A percentile compares a stretch with the other conserved stretches of the same genome.
Evolutionary conservation across 2,113 vertebrate genomes (phyloP).

Genomic region (Brachypteracias leptosomus): DNA sequence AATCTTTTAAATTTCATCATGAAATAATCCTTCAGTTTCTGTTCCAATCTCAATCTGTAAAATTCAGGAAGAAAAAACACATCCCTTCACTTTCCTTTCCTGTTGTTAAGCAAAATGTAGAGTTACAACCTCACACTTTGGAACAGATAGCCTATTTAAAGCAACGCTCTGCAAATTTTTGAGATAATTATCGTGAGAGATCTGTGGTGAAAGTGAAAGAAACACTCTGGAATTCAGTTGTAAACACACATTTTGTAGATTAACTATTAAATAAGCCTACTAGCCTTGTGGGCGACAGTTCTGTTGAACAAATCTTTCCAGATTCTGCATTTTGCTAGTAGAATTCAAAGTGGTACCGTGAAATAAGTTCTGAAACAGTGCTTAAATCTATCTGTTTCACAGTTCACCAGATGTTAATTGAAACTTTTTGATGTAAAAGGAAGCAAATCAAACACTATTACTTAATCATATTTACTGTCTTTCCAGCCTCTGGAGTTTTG

Average conservation of each 20-base stretch:
- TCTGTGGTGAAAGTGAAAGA: not conserved
- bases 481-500: not conserved
- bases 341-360: not conserved
- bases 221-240: not conserved
- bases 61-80: not conserved
- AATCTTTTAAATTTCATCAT: not conserved
- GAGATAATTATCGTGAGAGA: not conserved
- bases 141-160: not conserved
- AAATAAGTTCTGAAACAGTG: not conserved
- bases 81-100: not conserved
- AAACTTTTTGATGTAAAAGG: not conserved
- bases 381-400: not conserved
- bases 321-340: rapidly evolving
- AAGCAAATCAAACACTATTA: not conserved
- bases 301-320: not conserved
- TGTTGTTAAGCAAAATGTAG: not conserved
- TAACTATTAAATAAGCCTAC: not conserved
- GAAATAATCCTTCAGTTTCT: not conserved
- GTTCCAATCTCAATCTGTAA: not conserved
- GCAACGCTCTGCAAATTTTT: not conserved
- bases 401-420: not conserved
- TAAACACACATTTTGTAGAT: not conserved
- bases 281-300: not conserved
- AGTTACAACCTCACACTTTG: not conserved
- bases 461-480: not conserved